Evolutionary conservation across 2,797 vertebrate species (phyloP).

Genomic region (Enteromius anoplus): DNA sequence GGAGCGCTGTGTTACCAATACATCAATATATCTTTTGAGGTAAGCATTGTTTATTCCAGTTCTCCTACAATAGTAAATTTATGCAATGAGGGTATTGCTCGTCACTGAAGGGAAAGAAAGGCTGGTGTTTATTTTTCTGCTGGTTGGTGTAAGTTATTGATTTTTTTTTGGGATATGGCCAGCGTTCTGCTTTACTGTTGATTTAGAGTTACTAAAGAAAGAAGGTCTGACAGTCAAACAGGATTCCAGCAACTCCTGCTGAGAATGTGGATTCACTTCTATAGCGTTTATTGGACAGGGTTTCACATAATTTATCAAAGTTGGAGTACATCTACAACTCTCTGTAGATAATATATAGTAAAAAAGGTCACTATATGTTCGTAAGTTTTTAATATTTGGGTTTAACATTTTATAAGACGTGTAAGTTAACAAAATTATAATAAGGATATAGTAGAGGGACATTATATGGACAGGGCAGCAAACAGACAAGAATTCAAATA

Average conservation of each 20-base stretch:
- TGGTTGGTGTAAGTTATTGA: conserved; percentile 33
- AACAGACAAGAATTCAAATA: too few relatives aligned
- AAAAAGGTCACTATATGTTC: too few relatives aligned
- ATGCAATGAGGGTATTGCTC: conserved; percentile 1
- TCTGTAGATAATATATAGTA: not conserved
- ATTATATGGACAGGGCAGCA: too few relatives aligned
- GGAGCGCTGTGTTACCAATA: not conserved
- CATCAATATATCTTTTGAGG: not conserved
- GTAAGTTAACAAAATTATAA: too few relatives aligned
- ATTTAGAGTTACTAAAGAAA: conserved; percentile 5
- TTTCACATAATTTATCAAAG: not conserved
- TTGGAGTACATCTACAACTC: conserved; percentile 32
- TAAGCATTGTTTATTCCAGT: not conserved
- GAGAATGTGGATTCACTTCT: conserved; percentile 28
- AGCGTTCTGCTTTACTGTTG: not conserved
- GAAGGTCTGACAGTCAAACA: not conserved
- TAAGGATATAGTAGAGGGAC: too few relatives aligned
- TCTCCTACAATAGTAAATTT: conserved; percentile 31
- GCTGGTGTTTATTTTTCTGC: conserved; percentile 19
- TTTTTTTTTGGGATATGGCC: conserved; percentile 9
- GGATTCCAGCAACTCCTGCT: conserved; percentile 25
- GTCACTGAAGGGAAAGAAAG: not conserved
- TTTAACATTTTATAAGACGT: too few relatives aligned
- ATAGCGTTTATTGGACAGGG: conserved; percentile 30
- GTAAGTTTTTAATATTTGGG: too few relatives aligned